Percentiles rank a stretch among this genome's conserved stretches.
These are phyloP conservation scores for Drosophila incognita DNA, from an alignment of 2,888 invertebrate species.

Conservation along the genomic window DNA sequence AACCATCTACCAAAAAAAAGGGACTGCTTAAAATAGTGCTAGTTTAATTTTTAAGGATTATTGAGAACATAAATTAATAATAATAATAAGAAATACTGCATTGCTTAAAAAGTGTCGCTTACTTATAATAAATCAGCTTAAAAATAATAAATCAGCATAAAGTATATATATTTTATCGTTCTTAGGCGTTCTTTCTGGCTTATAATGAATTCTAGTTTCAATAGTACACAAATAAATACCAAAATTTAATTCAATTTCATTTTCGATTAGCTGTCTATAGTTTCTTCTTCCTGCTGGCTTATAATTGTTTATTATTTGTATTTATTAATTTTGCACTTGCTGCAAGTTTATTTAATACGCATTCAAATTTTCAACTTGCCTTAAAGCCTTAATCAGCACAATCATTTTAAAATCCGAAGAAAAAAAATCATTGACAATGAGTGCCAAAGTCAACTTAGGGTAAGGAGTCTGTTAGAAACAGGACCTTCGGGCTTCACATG, in stretches of 20 bases:
- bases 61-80: neutral
- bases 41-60: neutral
- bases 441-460: slow-evolving; percentile 10
- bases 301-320: neutral
- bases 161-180: neutral
- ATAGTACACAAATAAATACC: neutral
- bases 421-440: neutral
- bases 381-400: neutral
- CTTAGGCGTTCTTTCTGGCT: neutral
- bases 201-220: neutral
- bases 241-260: neutral
- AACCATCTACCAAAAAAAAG: neutral
- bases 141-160: neutral
- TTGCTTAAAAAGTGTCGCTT: neutral
- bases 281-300: neutral
- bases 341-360: neutral
- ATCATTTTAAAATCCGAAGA: slow-evolving; percentile 8
- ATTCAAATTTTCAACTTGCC: neutral
- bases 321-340: neutral
- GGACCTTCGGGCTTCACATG: neutral
- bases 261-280: neutral
- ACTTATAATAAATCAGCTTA: neutral
- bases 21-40: neutral
- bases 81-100: neutral
- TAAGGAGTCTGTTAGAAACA: neutral